Conservation (phyloP, 1,140 invertebrate species). For the Aleiodes sp. region DNA sequence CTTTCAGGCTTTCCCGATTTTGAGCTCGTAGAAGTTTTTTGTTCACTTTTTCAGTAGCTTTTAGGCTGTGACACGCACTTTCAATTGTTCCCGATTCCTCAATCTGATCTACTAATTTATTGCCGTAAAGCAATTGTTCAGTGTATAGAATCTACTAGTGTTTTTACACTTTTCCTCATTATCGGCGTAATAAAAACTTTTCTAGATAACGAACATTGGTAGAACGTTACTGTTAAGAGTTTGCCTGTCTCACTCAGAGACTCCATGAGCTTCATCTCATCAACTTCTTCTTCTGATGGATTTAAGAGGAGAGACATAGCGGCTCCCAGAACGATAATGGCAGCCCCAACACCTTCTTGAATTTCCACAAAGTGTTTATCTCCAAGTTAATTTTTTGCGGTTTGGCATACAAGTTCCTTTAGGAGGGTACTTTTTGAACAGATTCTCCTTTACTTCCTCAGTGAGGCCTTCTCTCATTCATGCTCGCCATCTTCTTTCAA, state of each 20-base stretch:
- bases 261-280: slow-evolving; percentile 12
- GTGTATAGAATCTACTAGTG: neutral
- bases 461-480: slow-evolving; percentile 14
- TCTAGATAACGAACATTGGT: slow-evolving; percentile 17
- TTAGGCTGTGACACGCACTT: neutral
- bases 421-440: slow-evolving; percentile 20
- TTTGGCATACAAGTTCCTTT: slow-evolving; percentile 25
- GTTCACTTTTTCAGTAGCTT: neutral
- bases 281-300: neutral
- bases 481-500: slow-evolving; percentile 8
- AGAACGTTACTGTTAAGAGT: slow-evolving; percentile 6
- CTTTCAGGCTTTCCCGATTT: neutral
- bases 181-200: slow-evolving; percentile 22
- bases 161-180: slow-evolving; percentile 22
- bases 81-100: neutral
- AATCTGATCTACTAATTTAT: neutral
- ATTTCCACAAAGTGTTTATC: slow-evolving; percentile 34
- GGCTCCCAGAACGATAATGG: slow-evolving; percentile 15
- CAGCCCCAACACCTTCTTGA: slow-evolving; percentile 34
- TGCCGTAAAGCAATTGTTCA: neutral
- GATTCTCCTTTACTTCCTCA: slow-evolving; percentile 9
- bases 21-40: neutral
- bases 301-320: slow-evolving; percentile 31
- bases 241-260: slow-evolving; percentile 10
- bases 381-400: slow-evolving; percentile 28